These are phyloP conservation scores for Glaucidium brasilianum DNA, from an alignment of 2,113 vertebrate genomes.

Conservation along the genomic window DNA sequence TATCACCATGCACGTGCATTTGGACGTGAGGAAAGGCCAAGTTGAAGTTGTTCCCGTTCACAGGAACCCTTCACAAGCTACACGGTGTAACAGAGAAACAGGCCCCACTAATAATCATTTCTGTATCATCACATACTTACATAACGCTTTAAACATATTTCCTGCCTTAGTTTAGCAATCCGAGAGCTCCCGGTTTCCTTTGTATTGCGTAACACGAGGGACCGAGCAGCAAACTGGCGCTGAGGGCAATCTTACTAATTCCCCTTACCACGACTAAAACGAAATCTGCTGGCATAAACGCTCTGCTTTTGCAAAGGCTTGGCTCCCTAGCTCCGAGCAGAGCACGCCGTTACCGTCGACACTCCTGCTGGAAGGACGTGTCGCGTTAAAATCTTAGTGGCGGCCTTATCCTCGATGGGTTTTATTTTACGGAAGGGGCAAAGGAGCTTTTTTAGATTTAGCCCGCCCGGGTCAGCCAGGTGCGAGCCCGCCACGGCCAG, in stretches of 20 bases:
- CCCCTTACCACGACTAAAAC: neutral
- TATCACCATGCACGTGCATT: accelerated
- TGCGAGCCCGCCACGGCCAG: neutral
- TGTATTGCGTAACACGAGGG: neutral
- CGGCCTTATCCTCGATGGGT: neutral
- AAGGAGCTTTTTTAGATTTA: neutral
- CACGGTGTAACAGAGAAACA: neutral
- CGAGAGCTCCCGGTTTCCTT: neutral
- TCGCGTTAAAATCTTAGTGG: neutral
- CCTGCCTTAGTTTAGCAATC: neutral
- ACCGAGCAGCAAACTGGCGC: neutral
- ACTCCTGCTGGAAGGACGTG: accelerated
- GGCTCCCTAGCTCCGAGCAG: neutral
- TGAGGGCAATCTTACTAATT: neutral
- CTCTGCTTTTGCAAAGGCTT: accelerated
- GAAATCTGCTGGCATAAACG: neutral
- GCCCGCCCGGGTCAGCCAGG: neutral
- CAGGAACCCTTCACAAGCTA: neutral
- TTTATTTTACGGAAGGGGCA: neutral
- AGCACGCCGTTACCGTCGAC: accelerated
- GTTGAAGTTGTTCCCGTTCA: neutral
- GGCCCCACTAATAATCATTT: neutral
- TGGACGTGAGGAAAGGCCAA: neutral
- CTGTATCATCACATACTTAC: neutral
- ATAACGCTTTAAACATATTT: constrained; percentile 1